phyloP scores from a whole-genome alignment of 1,140 invertebrate species.

The Pachyrhynchus sulphureomaculatus region DNA sequence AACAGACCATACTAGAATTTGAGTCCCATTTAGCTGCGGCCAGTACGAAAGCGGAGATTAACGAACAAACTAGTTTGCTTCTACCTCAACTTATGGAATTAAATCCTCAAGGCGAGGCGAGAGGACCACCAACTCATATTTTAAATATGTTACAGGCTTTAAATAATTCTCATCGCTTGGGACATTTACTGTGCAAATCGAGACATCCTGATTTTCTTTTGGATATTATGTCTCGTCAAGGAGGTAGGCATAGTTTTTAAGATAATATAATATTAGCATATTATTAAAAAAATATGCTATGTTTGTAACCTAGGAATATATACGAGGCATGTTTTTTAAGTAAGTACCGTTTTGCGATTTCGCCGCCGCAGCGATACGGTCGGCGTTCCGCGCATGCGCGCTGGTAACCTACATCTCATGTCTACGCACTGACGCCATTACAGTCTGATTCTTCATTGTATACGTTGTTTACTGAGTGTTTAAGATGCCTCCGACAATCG shows the following conservation, averaged over 20 bases:
- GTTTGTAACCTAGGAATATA: too few relatives aligned
- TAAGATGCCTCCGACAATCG: too few relatives aligned
- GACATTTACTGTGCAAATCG: slow-evolving; percentile 87
- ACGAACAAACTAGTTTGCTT: slow-evolving; percentile 84
- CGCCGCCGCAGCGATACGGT: too few relatives aligned
- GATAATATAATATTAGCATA: too few relatives aligned
- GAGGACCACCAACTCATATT: slow-evolving; percentile 74
- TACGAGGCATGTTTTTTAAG: too few relatives aligned
- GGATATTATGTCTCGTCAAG: slow-evolving; percentile 88
- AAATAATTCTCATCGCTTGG: slow-evolving; percentile 77
- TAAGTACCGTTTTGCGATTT: too few relatives aligned
- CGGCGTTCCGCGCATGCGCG: too few relatives aligned
- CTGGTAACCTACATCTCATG: too few relatives aligned
- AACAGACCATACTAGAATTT: slow-evolving; percentile 86
- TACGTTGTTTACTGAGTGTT: too few relatives aligned
- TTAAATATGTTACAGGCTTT: slow-evolving; percentile 80
- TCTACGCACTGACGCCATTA: too few relatives aligned
- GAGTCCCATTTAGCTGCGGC: slow-evolving; percentile 89
- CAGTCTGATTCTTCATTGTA: too few relatives aligned
- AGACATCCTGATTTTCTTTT: slow-evolving; percentile 89
- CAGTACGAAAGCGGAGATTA: slow-evolving; percentile 84
- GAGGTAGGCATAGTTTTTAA: slow-evolving; percentile 54
- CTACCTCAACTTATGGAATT: slow-evolving; percentile 76
- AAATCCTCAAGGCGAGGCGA: slow-evolving; percentile 78
- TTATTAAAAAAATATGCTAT: too few relatives aligned